Evolutionary conservation across 1,140 invertebrate genomes (phyloP).

Genomic region (Hermatobates lingyangjiaoensis): DNA sequence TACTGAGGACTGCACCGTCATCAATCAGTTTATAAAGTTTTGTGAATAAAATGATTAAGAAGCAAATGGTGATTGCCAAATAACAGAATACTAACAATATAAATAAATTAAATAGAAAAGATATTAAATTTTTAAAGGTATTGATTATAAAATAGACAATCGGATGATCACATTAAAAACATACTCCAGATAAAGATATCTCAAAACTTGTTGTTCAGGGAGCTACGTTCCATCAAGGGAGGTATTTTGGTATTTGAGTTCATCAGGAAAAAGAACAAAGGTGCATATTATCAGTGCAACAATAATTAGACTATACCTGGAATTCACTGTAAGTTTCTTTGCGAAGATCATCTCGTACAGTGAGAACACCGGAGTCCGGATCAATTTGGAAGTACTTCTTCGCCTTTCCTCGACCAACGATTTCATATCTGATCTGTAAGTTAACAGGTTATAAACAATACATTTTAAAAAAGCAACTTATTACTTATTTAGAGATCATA

Average conservation of each 20-base stretch:
- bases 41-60: too few relatives aligned
- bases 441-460: slow-evolving; percentile 2
- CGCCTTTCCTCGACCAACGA: slow-evolving; percentile 58
- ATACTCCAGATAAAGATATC: neutral
- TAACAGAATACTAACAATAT: too few relatives aligned
- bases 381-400: slow-evolving; percentile 71
- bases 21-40: too few relatives aligned
- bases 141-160: neutral
- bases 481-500: neutral
- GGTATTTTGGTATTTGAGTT: neutral
- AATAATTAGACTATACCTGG: slow-evolving; percentile 30
- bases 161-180: neutral
- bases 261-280: neutral
- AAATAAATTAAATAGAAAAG: too few relatives aligned
- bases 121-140: neutral
- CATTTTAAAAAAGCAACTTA: neutral
- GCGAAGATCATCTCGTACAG: slow-evolving; percentile 58
- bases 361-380: slow-evolving; percentile 54
- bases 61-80: too few relatives aligned
- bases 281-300: neutral
- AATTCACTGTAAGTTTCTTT: slow-evolving; percentile 73
- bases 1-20: too few relatives aligned
- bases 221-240: neutral
- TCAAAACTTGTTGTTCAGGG: neutral
- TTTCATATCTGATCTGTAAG: slow-evolving; percentile 47